These are phyloP conservation scores for Catharus fuscescens DNA, from an alignment of 2,113 vertebrate genomes.

Conservation along the genomic window DNA sequence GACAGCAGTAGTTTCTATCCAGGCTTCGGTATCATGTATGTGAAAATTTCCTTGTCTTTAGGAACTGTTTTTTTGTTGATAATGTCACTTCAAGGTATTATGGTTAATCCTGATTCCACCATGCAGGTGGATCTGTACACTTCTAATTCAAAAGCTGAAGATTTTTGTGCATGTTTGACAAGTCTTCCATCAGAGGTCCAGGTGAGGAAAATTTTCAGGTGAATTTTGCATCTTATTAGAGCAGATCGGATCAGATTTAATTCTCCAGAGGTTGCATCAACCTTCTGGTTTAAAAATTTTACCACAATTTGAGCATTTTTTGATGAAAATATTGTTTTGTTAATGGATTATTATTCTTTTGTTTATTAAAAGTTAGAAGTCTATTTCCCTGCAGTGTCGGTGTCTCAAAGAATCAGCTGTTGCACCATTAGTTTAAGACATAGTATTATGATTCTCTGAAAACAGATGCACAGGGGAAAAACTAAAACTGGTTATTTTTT, in stretches of 20 bases:
- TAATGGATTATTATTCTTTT: neutral
- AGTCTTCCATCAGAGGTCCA: neutral
- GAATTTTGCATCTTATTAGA: neutral
- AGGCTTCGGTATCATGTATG: neutral
- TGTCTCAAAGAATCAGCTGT: neutral
- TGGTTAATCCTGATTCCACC: neutral
- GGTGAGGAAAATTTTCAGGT: neutral
- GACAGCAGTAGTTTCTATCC: neutral
- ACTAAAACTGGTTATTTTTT: neutral
- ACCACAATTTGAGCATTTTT: neutral
- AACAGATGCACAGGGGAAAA: neutral
- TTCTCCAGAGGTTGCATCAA: neutral
- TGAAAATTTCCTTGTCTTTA: neutral
- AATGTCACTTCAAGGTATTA: neutral
- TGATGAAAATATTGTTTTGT: neutral
- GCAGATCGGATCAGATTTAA: neutral
- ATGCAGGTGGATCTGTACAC: neutral
- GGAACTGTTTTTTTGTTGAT: neutral
- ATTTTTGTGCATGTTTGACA: neutral
- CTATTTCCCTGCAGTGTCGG: neutral
- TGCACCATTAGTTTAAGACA: neutral
- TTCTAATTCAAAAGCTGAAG: neutral
- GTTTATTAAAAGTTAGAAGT: neutral
- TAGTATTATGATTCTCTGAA: neutral
- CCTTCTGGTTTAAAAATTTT: neutral